Base-by-base conservation (phyloP, 1,140 invertebrate genomes). In the Ceratosolen fusciceps region DNA sequence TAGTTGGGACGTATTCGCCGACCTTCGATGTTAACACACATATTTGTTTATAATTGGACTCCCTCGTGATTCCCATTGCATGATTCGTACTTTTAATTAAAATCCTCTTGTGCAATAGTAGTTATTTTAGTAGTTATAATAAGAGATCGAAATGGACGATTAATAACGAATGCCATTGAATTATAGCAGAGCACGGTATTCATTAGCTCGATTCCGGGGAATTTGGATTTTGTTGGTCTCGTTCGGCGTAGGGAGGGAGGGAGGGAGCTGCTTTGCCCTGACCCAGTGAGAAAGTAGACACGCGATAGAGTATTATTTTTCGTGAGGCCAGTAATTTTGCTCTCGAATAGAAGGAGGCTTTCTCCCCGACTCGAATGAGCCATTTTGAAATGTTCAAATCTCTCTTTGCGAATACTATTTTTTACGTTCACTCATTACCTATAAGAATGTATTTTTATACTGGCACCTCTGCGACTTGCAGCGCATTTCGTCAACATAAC, bases 221-320 rank as follows among this genome's bases (percentile, higher is more conserved):
- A 70, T 70, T 79, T 74, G 68, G 52, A 79, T 74, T 79, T 67
- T 70, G 49, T 74, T 47, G 34, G 34, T 19, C 52, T 68, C 72
- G 34, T 5, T n/a, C n/a, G n/a, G n/a, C n/a, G n/a, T n/a, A n/a
- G n/a, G n/a, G n/a, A n/a, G n/a, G n/a, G n/a, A n/a, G n/a, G n/a
- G n/a, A n/a, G n/a, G n/a, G n/a, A 31, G 62, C 74, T 74, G 74
- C 68, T 79, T 79, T 56, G 62, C 60, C 47, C n/a, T 67, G 78
- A 79, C 78, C 78, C 74, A 79, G 60, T 74, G 24, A 21, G 9
- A 1, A 7, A 29, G 3, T 8, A 24, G 47, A 74, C 78, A 79
- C 72, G 72, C 78, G 62, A 79, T 74, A 60, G 37, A 47, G 71
- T 74, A 74, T 74, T 74, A 74, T 74, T 74, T 79, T 79, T 79